Evolutionary conservation across 2,113 vertebrate species (phyloP).

Genomic region (Ophiodon elongatus): DNA sequence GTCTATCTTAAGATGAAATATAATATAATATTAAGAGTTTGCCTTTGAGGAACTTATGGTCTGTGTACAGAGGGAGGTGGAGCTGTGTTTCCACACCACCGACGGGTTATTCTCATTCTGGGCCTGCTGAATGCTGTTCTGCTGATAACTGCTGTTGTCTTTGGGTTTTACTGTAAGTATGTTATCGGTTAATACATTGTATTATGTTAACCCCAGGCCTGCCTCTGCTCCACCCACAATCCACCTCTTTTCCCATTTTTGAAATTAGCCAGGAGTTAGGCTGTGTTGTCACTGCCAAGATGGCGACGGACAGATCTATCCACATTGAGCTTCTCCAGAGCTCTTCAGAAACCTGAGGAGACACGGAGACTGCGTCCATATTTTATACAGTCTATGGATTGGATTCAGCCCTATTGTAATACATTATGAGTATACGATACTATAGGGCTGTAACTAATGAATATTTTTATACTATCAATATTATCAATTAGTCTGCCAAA

Average conservation of each 20-base stretch:
- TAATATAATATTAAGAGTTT: not conserved
- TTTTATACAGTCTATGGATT: not conserved
- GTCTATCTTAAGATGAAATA: not conserved
- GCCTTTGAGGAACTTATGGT: constrained; percentile 25
- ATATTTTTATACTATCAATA: not conserved
- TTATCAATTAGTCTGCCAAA: not conserved
- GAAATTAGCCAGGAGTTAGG: no score
- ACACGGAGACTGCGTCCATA: no score
- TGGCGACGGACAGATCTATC: no score
- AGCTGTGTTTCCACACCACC: constrained; percentile 44
- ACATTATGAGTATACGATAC: not conserved
- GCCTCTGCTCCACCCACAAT: no score
- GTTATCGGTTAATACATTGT: not conserved
- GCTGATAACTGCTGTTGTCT: constrained; percentile 65
- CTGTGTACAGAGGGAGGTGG: constrained; percentile 37
- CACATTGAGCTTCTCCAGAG: no score
- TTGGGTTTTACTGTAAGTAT: constrained; percentile 74
- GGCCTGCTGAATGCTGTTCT: constrained; percentile 67
- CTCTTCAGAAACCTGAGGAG: no score
- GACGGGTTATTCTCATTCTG: constrained; percentile 62
- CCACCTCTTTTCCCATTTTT: no score
- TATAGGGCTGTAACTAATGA: not conserved
- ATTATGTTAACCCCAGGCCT: no score
- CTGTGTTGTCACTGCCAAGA: no score
- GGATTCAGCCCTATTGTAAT: not conserved